These are phyloP conservation scores for Patiria pectinifera DNA, from an alignment of 53 echinoderm and acorn worm species.

Conservation along the genomic window DNA sequence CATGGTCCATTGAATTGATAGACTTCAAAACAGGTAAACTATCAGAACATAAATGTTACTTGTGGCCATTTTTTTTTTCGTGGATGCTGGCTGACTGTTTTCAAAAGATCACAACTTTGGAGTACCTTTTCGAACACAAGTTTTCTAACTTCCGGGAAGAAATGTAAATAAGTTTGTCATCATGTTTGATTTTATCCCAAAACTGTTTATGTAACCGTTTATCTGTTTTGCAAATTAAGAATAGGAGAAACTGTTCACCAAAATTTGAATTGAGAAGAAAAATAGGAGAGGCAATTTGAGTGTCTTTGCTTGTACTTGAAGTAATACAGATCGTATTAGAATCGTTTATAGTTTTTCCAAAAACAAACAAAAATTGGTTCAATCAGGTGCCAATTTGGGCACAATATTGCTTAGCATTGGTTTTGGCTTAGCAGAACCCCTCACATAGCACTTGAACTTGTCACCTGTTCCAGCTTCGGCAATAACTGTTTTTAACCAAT, in stretches of 20 bases:
- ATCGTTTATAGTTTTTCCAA: too few species aligned
- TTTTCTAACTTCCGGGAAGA: neutral
- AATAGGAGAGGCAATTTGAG: neutral
- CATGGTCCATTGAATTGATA: neutral
- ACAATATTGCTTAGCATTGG: too few species aligned
- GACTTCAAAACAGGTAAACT: neutral
- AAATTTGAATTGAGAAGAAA: neutral
- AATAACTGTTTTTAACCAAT: neutral
- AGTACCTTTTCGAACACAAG: too few species aligned
- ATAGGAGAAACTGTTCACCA: neutral
- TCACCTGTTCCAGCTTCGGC: neutral
- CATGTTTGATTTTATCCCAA: neutral
- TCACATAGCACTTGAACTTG: too few species aligned
- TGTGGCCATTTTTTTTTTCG: too few species aligned
- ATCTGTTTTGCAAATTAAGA: neutral
- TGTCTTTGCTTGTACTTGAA: neutral
- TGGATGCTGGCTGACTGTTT: too few species aligned
- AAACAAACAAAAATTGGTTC: too few species aligned
- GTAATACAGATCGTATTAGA: too few species aligned
- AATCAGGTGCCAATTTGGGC: too few species aligned
- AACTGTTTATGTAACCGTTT: neutral
- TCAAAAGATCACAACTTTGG: too few species aligned
- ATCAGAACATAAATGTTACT: too few species aligned
- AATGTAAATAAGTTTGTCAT: neutral
- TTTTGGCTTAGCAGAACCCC: too few species aligned